phyloP scores from a whole-genome alignment of 2,888 invertebrate species.

The Diarsia brunnea region DNA sequence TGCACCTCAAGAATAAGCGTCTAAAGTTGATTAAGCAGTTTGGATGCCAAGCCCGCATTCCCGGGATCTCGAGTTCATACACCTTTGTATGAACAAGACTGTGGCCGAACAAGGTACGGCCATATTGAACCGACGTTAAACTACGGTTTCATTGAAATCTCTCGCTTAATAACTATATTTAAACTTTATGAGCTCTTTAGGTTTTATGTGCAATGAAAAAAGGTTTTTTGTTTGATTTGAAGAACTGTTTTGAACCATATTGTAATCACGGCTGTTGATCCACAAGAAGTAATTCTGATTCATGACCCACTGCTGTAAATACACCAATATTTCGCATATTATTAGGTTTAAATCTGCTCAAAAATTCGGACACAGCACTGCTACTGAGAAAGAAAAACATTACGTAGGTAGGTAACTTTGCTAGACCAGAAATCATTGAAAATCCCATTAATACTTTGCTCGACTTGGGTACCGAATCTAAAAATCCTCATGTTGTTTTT shows the following conservation, averaged over 20 bases:
- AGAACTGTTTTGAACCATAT: not conserved
- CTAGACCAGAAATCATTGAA: not conserved
- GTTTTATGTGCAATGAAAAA: constrained; percentile 12
- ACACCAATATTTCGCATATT: not conserved
- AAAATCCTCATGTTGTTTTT: no score
- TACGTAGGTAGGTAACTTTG: no score
- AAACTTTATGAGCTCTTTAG: constrained; percentile 9
- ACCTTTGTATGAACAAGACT: constrained; percentile 64
- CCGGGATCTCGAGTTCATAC: constrained; percentile 65
- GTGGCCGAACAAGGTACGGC: constrained; percentile 53
- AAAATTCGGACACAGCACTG: not conserved
- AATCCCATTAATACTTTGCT: not conserved
- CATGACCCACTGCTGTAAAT: no score
- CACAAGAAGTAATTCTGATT: no score
- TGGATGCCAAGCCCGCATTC: constrained; percentile 71
- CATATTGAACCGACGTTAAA: constrained; percentile 29
- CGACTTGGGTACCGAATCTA: not conserved
- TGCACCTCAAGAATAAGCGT: constrained; percentile 59
- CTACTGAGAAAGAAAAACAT: not conserved
- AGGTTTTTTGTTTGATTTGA: not conserved
- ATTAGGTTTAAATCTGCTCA: not conserved
- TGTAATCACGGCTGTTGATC: no score
- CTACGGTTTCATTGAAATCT: constrained; percentile 45
- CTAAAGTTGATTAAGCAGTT: constrained; percentile 78
- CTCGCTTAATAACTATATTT: constrained; percentile 21